Evolutionary conservation across 2,797 vertebrate species (phyloP).

Genomic region (Coendou prehensilis): DNA sequence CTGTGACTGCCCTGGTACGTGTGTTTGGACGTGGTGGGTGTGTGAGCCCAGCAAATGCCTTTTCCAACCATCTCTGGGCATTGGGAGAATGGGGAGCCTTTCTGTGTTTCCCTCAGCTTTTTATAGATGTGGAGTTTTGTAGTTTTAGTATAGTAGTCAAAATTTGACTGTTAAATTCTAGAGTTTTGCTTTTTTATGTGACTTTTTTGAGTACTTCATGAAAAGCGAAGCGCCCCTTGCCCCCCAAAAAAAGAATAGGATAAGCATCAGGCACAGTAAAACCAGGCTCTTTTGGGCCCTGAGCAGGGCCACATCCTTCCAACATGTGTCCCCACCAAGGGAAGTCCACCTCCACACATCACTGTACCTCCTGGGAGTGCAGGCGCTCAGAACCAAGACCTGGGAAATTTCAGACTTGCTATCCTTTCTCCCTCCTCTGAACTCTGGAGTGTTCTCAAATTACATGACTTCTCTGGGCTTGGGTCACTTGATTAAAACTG

Average conservation of each 20-base stretch:
- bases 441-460: constrained; percentile 43
- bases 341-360: neutral
- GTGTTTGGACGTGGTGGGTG: neutral
- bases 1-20: neutral
- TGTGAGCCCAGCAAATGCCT: neutral
- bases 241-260: neutral
- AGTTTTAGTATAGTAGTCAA: neutral
- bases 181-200: constrained; percentile 58
- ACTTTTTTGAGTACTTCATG: constrained; percentile 32
- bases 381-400: neutral
- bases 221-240: neutral
- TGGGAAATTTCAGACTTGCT: neutral
- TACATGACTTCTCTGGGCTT: neutral
- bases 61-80: neutral
- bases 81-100: neutral
- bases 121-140: constrained; percentile 15
- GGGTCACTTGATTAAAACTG: constrained; percentile 47
- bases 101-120: neutral
- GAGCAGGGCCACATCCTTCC: neutral
- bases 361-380: neutral
- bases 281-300: neutral
- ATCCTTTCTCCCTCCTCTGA: neutral
- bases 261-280: neutral
- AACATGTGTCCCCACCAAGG: neutral
- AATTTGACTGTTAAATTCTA: constrained; percentile 7